Base-by-base conservation (phyloP, 2,888 invertebrate genomes). In the Morpho helenor region DNA sequence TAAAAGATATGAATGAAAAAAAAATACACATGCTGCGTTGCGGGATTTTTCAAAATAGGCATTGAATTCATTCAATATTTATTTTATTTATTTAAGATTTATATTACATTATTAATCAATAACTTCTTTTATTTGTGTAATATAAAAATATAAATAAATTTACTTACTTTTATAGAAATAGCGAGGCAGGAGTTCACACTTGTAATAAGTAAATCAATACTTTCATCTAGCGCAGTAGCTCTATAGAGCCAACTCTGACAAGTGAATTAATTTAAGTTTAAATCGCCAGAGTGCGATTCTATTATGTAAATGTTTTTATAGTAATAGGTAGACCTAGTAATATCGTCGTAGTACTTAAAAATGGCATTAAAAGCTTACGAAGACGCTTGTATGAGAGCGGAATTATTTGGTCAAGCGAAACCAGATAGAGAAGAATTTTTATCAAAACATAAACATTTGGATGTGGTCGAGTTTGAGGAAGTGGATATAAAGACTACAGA, bases 331-430 rank as follows among this genome's bases (percentile, higher is more conserved):
- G 16, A 16, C 16, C 2, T 16, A 16, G 16, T 5, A 41, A 58
- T 49, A 41, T 59, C 61, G 45, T 44, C 41, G 9, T 48, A n/a
- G 22, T 39, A 0, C 8, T 8, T 8, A 16, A 49, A 66, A 70
- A 93, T 93, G 93, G 90, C 92, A 10, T 91, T 94, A 75, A 93
- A 93, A 65, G 93, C 94, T 10, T 96, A 95, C 72, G 93, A 95
- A 80, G 93, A 95, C 76, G 96, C 95, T 60, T 95, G 96, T 72
- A 94, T 94, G 81, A 89, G 96, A 61, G 96, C 96, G 0, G 96
- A 96, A 77, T 82, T 96, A 52, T 91, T 96, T 66, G 96, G 96
- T 0, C 87, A 95, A 59, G 92, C 93, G 45, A 92, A 92, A 68
- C 96, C 96, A 0, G 91, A 92, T 66, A 91, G 92, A 74, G 94